Base-by-base conservation (phyloP, 2,113 vertebrate genomes). In the Forbesichthys agassizii region DNA sequence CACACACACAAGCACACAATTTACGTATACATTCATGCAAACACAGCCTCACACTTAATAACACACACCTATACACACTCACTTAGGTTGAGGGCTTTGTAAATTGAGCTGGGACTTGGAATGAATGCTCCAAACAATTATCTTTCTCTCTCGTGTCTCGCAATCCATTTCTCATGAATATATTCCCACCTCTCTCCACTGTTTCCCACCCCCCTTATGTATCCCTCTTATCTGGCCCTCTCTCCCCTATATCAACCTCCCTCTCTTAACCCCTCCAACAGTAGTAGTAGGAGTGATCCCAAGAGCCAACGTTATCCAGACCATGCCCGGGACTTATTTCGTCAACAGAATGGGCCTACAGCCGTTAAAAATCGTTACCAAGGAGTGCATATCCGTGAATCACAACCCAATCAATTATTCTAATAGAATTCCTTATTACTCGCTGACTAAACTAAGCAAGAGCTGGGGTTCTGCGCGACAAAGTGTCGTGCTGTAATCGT, bases 91-190 rank as follows among this genome's bases (percentile, higher is more conserved):
- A 85, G 81, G 81, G 78, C 14, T 70, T 27, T 73, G 83, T 69
- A 89, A 91, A 91, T 89, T 88, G 89, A 89, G 80, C 83, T 88
- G 89, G 86, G 88, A 89, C 86, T 78, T 84, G 79, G 65, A 81
- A 71, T 46, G 69, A 89, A 90, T 84, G 75, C 89, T 86, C 89
- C 62, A 87, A 90, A 89, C 88, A 88, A 91, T 91, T 89, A 90
- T 88, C 79, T 71, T 79, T 76, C 63, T 61, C 78, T 85, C 66
- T 55, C 69, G 79, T n/a, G 10, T 65, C 79, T 66, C 48, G 56
- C 79, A 78, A 83, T 87, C 85, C 86, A 86, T 88, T 85, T 82
- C 73, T 73, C 79, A 75, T 86, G 79, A 82, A 88, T 87, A 83
- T 74, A 84, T 86, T 84, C 81, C 78, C 79, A 48, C 61, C 36